These are phyloP conservation scores for Chloromyia formosa DNA, from an alignment of 2,888 invertebrate species.

Conservation along the genomic window DNA sequence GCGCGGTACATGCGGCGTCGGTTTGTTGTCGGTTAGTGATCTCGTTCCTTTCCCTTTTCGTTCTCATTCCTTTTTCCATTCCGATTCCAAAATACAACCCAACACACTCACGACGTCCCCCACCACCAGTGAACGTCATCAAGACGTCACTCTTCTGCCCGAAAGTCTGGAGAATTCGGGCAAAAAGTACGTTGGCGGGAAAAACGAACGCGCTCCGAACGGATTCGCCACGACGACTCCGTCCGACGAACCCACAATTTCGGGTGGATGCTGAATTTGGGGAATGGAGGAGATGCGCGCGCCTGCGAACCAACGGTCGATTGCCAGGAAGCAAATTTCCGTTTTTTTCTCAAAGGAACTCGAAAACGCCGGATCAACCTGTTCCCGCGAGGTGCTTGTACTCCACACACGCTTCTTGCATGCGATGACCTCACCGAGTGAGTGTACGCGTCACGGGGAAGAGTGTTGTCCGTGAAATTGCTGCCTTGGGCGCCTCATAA, in stretches of 20 bases:
- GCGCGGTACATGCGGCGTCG: not conserved
- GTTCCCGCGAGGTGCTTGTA: too few relatives aligned
- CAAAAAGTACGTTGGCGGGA: slow-evolving; percentile 28
- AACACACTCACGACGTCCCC: not conserved
- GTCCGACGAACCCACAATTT: not conserved
- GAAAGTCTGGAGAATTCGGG: slow-evolving; percentile 17
- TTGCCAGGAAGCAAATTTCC: not conserved
- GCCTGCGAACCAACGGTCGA: not conserved
- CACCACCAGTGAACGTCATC: not conserved
- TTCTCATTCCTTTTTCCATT: slow-evolving; percentile 31
- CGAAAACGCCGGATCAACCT: too few relatives aligned
- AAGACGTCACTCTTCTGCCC: not conserved
- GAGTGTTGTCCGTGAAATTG: too few relatives aligned
- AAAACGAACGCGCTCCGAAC: slow-evolving; percentile 2
- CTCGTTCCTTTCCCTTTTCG: slow-evolving; percentile 33
- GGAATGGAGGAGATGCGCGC: not conserved
- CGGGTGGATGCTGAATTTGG: slow-evolving; percentile 15
- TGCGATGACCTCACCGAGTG: too few relatives aligned
- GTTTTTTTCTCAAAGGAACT: too few relatives aligned
- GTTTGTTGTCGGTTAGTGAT: slow-evolving; percentile 28
- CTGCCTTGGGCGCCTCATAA: not conserved
- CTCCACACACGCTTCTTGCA: too few relatives aligned
- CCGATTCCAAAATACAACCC: slow-evolving; percentile 33
- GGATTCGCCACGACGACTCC: not conserved
- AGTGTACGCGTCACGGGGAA: too few relatives aligned